Evolutionary conservation across 2,113 vertebrate genomes (phyloP), one percentile per base, ranked within the genome.

Genomic region (Camarhynchus parvulus): DNA sequence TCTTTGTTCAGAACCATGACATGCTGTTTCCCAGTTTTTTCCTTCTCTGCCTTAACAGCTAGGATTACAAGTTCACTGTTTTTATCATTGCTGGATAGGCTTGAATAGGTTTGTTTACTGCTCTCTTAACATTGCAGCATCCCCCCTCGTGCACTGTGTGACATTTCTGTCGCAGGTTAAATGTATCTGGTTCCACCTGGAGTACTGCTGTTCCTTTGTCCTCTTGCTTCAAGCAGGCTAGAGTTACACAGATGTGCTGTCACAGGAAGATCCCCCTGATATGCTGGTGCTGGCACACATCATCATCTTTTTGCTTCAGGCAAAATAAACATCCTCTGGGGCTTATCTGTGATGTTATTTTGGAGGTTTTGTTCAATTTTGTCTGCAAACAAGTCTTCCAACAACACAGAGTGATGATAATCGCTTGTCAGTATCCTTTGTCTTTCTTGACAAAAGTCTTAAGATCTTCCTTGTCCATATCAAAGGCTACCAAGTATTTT

Each of bases 191-290:
- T 91, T 96, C 76, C 50, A 62, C 63, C 68, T 83, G 79, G 63
- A 89, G 70, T 91, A 50, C 61, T 85, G 25, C 77, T 79, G 86
- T 89, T 90, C 62, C 68, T 92, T 92, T 87, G 84, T 96, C 90
- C 87, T 83, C 56, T 82, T 24, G 6, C 73, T 96, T 93, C 59
- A 59, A 89, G 76, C 69, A 85, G 80, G 80, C 87, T 93, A 50
- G 79, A 89, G 80, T 95, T 97, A 94, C 94, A 82, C 78, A 94
- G 95, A 92, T 96, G 87, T 83, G 86, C 89, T 95, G 90, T 95
- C 94, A 87, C 69, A 52, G 7, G 16, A 66, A 89, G 87, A 89
- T 94, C 78, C 64, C 50, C 49, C 44, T 87, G 83, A 95, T 95
- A 66, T 37, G 56, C 79, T 92, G 39, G 35, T 95, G 68, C 92